Evolutionary conservation across 2,797 vertebrate species (phyloP), one percentile per base, ranked within the genome.

Genomic region (Coregonus sp.): DNA sequence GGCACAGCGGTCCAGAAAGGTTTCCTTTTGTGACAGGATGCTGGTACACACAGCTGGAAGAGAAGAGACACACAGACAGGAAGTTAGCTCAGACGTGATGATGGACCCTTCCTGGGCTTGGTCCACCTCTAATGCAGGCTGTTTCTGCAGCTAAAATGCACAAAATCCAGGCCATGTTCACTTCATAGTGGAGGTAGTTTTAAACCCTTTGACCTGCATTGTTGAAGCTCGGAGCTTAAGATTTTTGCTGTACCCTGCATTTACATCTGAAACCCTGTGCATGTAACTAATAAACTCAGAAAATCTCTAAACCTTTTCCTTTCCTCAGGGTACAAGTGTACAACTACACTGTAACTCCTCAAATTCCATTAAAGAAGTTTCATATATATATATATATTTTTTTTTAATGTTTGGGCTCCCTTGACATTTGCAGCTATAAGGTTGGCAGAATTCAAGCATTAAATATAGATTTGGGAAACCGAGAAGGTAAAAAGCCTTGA

Each of bases 1-100:
- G 31, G 91, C 82, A 76, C 95, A 95, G 87, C 95, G 95, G 88
- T 98, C 96, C 82, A 99, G 94, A 80, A 96, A 97, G 95, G 87
- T 97, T 96, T 86, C 97, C 96, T 95, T 99, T 99, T 0, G 98
- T 99, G 89, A 99, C 98, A 0, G 98, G 98, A 83, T 96, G 94
- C 86, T 94, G 92, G 93, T 97, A 85, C 98, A 99, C 79, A 99
- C 97, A 89, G 97, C 98, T 99, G 93, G 66, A 81, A 29, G 7
- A 74, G n/a, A 76, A 25, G 74, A 74, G 15, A 51, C 4, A 50
- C 4, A 66, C 37, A 83, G 12, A 74, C 80, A 85, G 74, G 71
- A 83, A 71, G 74, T 89, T 82, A 89, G 5, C 16, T 72, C 71
- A 86, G 20, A 81, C 3, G 51, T 9, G 50, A 52, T 67, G 75